These are phyloP conservation scores for Cybosia mesomella DNA, from an alignment of 2,888 invertebrate species.

Conservation along the genomic window DNA sequence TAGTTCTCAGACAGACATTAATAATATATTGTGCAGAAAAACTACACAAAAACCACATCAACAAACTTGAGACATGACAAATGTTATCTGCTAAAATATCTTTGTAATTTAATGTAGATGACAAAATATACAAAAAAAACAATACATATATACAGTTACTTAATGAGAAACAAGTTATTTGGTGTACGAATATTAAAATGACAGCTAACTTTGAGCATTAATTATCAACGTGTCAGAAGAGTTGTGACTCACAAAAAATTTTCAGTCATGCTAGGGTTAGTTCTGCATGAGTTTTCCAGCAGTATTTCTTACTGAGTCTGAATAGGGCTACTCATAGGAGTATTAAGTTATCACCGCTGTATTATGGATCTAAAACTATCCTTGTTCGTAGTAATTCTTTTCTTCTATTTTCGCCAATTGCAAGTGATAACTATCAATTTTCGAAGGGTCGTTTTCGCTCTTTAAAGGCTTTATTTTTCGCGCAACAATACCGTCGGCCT, in stretches of 20 bases:
- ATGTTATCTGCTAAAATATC: background rate
- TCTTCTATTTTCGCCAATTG: no score
- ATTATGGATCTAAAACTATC: no score
- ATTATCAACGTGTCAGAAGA: background rate
- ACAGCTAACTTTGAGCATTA: background rate
- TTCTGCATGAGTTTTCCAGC: background rate
- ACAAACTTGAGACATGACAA: background rate
- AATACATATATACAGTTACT: constrained; percentile 4
- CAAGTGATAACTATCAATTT: no score
- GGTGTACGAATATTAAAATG: background rate
- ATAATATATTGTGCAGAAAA: background rate
- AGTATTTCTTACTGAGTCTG: no score
- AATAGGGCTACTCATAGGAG: no score
- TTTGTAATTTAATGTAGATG: background rate
- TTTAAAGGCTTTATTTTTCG: no score
- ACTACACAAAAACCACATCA: background rate
- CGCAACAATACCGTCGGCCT: no score
- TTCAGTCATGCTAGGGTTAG: background rate
- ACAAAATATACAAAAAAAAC: background rate
- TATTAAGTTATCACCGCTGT: no score
- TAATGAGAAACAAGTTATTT: background rate
- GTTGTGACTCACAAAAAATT: background rate
- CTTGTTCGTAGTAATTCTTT: no score
- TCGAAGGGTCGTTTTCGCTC: no score
- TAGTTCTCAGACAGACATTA: background rate